Conservation (phyloP, 2,797 vertebrate genomes). For the Cyprinodon diabolis region DNA sequence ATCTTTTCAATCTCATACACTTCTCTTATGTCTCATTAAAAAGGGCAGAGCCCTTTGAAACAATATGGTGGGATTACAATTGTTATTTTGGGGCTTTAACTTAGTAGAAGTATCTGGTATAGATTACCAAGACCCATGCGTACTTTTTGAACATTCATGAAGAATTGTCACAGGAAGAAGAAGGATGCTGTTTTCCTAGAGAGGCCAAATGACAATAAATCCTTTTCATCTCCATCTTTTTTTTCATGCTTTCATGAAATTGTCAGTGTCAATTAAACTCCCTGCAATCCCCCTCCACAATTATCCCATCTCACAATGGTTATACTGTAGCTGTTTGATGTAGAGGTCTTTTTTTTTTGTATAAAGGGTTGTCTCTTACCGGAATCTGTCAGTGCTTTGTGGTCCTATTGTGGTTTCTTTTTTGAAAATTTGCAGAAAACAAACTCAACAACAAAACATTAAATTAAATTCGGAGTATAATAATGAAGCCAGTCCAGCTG, state of each 20-base stretch:
- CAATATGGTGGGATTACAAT: background rate
- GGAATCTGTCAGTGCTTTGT: constrained; percentile 36
- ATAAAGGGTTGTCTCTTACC: background rate
- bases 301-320: background rate
- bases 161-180: background rate
- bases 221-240: background rate
- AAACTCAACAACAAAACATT: background rate
- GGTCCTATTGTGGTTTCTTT: constrained; percentile 24
- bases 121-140: background rate
- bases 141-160: background rate
- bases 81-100: no score
- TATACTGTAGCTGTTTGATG: background rate
- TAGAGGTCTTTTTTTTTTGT: background rate
- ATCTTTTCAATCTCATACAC: no score
- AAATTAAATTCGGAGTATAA: constrained; percentile 22
- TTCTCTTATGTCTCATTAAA: background rate
- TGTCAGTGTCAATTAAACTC: background rate
- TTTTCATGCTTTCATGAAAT: background rate
- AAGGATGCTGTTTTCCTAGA: background rate
- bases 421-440: constrained; percentile 35
- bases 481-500: constrained; percentile 49
- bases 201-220: background rate
- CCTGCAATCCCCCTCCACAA: background rate
- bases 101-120: no score
- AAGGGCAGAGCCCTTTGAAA: background rate